Evolutionary conservation across 2,113 vertebrate genomes (phyloP).

Genomic region (Hemiprocne comata): DNA sequence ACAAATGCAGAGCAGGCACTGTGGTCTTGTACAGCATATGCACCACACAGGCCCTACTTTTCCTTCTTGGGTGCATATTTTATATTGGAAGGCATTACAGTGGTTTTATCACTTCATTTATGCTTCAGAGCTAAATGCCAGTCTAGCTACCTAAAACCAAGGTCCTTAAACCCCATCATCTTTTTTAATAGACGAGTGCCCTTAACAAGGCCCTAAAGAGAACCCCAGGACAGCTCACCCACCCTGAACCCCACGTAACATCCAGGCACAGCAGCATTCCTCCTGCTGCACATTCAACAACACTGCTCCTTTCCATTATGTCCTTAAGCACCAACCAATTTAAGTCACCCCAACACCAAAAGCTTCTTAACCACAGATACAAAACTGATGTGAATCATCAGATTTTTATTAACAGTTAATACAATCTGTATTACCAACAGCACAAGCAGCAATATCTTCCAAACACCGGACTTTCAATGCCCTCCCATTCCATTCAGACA

Average conservation of each 20-base stretch:
- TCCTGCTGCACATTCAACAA: background rate
- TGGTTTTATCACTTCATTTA: background rate
- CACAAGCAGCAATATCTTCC: background rate
- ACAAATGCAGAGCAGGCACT: background rate
- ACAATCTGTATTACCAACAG: background rate
- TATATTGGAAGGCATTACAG: background rate
- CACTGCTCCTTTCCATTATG: background rate
- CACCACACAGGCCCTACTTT: background rate
- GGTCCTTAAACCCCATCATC: background rate
- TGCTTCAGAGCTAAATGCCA: background rate
- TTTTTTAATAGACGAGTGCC: background rate
- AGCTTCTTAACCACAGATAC: background rate
- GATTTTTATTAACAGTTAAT: background rate
- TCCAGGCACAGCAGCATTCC: background rate
- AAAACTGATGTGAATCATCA: background rate
- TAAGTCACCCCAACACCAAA: background rate
- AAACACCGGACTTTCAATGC: background rate
- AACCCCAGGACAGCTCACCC: background rate
- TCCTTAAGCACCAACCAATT: background rate
- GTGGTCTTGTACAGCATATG: background rate
- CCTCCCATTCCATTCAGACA: background rate
- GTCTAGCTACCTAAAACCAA: background rate
- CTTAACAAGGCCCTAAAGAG: background rate
- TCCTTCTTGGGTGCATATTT: background rate
- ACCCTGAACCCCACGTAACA: background rate